phyloP scores from a whole-genome alignment of 2,113 vertebrate species.

The Amia ocellicauda region DNA sequence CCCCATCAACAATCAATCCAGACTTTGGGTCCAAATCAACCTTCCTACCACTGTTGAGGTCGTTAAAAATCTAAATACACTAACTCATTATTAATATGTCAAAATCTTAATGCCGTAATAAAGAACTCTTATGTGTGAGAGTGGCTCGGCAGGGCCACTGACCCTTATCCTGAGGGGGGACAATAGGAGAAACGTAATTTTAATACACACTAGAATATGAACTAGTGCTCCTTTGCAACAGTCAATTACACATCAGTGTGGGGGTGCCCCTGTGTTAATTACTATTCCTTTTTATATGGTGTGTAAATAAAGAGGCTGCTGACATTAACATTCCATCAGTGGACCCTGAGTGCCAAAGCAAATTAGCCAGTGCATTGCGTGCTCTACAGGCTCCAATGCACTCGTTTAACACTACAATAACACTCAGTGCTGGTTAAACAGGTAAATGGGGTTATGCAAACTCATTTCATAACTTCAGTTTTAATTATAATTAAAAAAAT shows the following conservation, averaged over 20 bases:
- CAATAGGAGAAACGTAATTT: conserved; percentile 86
- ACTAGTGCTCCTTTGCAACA: conserved; percentile 82
- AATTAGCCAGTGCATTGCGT: conserved; percentile 64
- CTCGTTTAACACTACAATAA: conserved; percentile 59
- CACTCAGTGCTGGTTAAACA: conserved; percentile 13
- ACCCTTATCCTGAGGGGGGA: conserved; percentile 86
- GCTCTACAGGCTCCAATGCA: conserved; percentile 56
- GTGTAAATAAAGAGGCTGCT: conserved; percentile 97
- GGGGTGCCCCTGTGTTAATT: conserved; percentile 84
- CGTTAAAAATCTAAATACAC: conserved; percentile 61
- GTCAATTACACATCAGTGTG: conserved; percentile 93
- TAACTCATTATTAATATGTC: conserved; percentile 92
- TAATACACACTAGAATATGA: conserved; percentile 84
- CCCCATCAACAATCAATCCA: too few species aligned
- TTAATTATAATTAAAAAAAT: background rate
- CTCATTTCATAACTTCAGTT: background rate
- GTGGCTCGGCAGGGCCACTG: conserved; percentile 82
- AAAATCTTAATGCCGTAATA: conserved; percentile 90
- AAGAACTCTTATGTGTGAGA: conserved; percentile 88
- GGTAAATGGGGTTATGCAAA: conserved; percentile 15
- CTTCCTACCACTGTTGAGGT: background rate
- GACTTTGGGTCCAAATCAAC: too few species aligned
- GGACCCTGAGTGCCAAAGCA: conserved; percentile 69
- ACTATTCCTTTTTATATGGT: conserved; percentile 74
- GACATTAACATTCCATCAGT: conserved; percentile 91